Conservation (phyloP, 92 coral and sea anemone species). For the Epizoanthus fatuus region DNA sequence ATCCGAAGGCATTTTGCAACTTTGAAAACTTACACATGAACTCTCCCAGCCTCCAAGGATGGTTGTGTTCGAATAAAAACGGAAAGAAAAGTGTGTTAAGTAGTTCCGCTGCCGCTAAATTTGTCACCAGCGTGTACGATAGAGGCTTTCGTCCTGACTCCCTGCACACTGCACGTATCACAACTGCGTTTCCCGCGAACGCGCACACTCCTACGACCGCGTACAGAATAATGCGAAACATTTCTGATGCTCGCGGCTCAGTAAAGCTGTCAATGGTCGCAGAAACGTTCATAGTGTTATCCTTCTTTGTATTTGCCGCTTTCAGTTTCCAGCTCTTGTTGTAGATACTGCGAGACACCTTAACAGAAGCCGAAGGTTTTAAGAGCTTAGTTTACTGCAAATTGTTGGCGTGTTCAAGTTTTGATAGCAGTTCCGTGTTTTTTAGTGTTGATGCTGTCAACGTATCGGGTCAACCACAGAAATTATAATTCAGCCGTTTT, state of each 20-base stretch:
- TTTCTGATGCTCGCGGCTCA: not conserved
- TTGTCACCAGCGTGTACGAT: not conserved
- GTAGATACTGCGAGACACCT: no score
- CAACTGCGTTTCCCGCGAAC: not conserved
- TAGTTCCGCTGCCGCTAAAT: conserved; percentile 6
- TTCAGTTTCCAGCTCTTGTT: no score
- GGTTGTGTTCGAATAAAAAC: not conserved
- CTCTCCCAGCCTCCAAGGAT: conserved; percentile 1
- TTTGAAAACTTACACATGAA: conserved; percentile 20
- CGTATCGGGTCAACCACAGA: no score
- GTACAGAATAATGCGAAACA: conserved; percentile 13
- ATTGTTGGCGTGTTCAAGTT: no score
- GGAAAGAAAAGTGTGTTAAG: conserved; percentile 11
- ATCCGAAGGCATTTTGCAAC: conserved; percentile 1
- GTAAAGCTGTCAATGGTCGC: not conserved
- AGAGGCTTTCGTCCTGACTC: not conserved
- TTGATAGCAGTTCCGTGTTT: no score
- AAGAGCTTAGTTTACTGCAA: no score
- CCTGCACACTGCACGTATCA: conserved; percentile 1
- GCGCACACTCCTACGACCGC: conserved; percentile 2
- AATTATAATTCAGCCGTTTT: no score
- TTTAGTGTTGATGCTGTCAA: no score
- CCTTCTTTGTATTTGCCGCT: no score
- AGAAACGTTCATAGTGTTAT: not conserved
- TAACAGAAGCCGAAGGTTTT: no score